phyloP scores from a whole-genome alignment of 2,113 vertebrate genomes.

The Bombycilla garrulus region DNA sequence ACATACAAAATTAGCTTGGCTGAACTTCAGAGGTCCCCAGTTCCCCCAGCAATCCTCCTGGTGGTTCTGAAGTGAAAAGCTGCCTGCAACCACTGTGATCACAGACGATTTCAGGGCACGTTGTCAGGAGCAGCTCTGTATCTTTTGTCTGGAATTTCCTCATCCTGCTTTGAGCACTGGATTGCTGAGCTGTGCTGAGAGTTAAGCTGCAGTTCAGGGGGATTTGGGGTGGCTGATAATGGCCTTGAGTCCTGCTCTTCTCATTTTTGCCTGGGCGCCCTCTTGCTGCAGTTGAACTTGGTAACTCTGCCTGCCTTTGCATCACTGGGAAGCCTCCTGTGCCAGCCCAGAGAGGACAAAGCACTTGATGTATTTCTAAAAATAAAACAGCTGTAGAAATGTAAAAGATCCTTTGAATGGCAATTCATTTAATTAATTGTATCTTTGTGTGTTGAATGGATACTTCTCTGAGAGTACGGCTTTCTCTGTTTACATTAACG shows the following conservation, averaged over 20 bases:
- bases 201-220: not conserved
- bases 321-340: not conserved
- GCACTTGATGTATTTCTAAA: not conserved
- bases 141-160: not conserved
- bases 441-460: not conserved
- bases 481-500: constrained; percentile 21
- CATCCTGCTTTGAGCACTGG: not conserved
- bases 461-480: not conserved
- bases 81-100: rapidly evolving
- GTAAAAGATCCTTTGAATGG: not conserved
- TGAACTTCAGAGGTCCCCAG: not conserved
- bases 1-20: not conserved
- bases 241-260: not conserved
- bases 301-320: not conserved
- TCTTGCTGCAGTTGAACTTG: not conserved
- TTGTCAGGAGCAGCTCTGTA: not conserved
- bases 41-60: not conserved
- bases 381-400: not conserved
- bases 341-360: not conserved
- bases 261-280: not conserved
- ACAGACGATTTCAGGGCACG: not conserved
- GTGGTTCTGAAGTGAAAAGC: not conserved
- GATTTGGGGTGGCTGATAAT: not conserved
- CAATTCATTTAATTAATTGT: not conserved
- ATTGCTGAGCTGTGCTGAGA: not conserved